Base-by-base conservation (phyloP, 2,888 invertebrate species). In the Mimumesa dahlbomi region DNA sequence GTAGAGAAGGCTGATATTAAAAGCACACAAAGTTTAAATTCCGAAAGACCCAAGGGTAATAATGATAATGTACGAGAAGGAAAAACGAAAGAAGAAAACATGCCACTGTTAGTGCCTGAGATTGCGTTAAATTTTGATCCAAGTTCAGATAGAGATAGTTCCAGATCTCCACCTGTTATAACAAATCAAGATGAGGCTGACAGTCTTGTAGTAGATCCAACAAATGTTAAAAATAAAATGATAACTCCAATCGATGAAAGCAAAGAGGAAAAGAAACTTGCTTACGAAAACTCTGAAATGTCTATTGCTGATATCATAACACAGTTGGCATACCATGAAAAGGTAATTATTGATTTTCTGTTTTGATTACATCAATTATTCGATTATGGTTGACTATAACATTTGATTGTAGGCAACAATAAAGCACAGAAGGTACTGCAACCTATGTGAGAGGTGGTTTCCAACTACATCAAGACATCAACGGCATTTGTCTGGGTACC, bases 381-480 rank as follows among this genome's bases (percentile, higher is more conserved):
- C n/a, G 5, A 25, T 38, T 14, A 16, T 13, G 43, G 22, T 9
- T 13, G 29, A 34, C 13, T 22, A 21, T 11, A 11, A 14, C 40
- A 0, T 0, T 22, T 21, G 31, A 3, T 61, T 45, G 2, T 43
- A 89, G 89, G 89, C 89, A 49, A 88, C 87, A 40, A 89, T 89
- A 71, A 88, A 82, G 18, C 87, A 89, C 64, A 82, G 82, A 50
- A 84, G 86, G n/a, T 89, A 90, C 59, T 90, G 90, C 52, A 87
- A 85, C 31, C 82, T 90, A 18, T 90, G 90, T 59, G 89, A 90
- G 65, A 84, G 87, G 52, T 89, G 89, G 87, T 90, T 90, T 45
- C 86, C 89, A 31, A 86, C 89, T 13, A 85, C 86, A 0, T 79
- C 85, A 2, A 79, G 88, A 48, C 88, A 88, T 61, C 82, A 85